Percentiles rank a stretch among this genome's conserved stretches.
phyloP scores from a whole-genome alignment of 2,888 invertebrate species.

The Heliconius hortense region DNA sequence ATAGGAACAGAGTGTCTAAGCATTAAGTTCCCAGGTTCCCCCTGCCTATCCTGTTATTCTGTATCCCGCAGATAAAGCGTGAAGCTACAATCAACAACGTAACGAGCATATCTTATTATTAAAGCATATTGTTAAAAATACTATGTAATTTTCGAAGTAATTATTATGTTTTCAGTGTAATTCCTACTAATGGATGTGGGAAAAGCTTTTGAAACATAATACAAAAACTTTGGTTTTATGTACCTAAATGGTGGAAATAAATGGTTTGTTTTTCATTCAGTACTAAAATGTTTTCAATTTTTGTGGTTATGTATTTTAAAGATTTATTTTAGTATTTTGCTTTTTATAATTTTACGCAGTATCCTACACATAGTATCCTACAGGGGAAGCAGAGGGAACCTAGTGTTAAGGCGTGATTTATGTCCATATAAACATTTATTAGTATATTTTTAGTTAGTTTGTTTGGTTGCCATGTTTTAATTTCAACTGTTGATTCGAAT shows the following conservation, averaged over 20 bases:
- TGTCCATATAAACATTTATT: too few relatives aligned
- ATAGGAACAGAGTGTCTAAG: neutral
- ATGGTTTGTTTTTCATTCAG: neutral
- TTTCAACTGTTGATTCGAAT: too few relatives aligned
- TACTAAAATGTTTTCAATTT: too few relatives aligned
- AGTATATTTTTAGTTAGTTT: too few relatives aligned
- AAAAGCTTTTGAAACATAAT: conserved; percentile 9
- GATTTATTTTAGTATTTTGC: too few relatives aligned
- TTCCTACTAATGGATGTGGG: conserved; percentile 10
- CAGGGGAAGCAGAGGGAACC: too few relatives aligned
- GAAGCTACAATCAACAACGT: neutral
- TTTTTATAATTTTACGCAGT: too few relatives aligned
- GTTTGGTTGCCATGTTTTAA: too few relatives aligned
- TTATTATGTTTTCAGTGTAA: conserved; percentile 9
- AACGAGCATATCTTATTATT: neutral
- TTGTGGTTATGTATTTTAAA: too few relatives aligned
- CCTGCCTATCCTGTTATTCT: neutral
- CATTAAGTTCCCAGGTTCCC: neutral
- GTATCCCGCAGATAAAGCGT: neutral
- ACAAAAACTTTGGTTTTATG: conserved; percentile 1
- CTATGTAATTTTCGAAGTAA: neutral
- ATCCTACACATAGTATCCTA: too few relatives aligned
- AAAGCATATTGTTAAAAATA: neutral
- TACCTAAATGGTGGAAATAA: neutral
- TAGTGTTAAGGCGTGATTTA: too few relatives aligned